These are phyloP conservation scores for Argyrosomus japonicus DNA, from an alignment of 2,113 vertebrate species.

Conservation along the genomic window DNA sequence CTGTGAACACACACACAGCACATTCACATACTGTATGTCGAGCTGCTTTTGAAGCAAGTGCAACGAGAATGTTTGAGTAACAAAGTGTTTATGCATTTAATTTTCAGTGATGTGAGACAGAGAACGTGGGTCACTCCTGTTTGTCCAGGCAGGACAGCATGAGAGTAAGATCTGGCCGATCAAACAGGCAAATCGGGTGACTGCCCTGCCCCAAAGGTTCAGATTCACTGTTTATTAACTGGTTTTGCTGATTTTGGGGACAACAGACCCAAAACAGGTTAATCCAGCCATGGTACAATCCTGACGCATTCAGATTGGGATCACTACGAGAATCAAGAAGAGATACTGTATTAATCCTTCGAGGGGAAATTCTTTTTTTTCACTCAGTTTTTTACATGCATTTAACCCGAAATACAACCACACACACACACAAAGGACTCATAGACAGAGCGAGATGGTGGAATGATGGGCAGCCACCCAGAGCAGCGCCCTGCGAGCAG, in stretches of 20 bases:
- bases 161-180: background rate
- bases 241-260: background rate
- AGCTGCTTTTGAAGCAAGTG: background rate
- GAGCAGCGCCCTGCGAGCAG: too few relatives aligned
- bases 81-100: background rate
- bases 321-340: background rate
- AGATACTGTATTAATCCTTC: too few relatives aligned
- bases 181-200: background rate
- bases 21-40: background rate
- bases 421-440: too few relatives aligned
- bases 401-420: too few relatives aligned
- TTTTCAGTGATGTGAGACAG: background rate
- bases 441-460: too few relatives aligned
- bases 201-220: background rate
- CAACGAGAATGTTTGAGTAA: background rate
- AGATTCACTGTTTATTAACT: background rate
- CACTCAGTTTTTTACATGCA: too few relatives aligned
- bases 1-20: conserved; percentile 32
- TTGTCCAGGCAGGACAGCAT: background rate
- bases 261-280: background rate
- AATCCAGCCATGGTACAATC: background rate
- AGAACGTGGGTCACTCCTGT: background rate
- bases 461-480: too few relatives aligned
- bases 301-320: background rate
- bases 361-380: too few relatives aligned